Percentiles rank a stretch among this genome's conserved stretches.
Evolutionary conservation across 30 jellyfish, hydroid and myxozoan genomes (phyloP).

Genomic region (Catostylus mosaicus): DNA sequence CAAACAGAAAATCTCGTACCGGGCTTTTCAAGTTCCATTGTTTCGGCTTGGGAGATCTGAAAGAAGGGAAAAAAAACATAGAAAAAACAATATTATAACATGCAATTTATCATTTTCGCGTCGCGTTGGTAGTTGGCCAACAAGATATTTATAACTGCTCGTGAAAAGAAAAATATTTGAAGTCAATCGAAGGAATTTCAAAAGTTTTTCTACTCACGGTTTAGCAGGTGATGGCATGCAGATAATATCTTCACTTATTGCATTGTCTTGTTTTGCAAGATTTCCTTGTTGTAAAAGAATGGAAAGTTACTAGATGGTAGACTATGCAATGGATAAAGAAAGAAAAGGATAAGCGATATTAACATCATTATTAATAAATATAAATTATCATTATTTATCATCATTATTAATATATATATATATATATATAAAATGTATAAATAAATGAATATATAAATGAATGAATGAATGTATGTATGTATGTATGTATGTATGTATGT

Average conservation of each 20-base stretch:
- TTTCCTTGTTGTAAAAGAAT: too few species aligned
- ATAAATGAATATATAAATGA: conserved; percentile 18
- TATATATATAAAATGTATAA: background rate
- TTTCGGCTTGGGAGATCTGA: conserved; percentile 20
- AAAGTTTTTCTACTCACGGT: conserved; percentile 36
- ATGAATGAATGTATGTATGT: conserved; percentile 23
- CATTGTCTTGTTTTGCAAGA: background rate
- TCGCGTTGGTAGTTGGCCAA: too few species aligned
- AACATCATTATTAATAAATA: too few species aligned
- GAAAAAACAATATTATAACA: too few species aligned
- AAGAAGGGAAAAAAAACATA: background rate
- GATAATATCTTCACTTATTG: conserved; percentile 1
- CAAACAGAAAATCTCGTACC: conserved; percentile 12
- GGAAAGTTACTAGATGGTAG: too few species aligned
- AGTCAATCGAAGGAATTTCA: too few species aligned
- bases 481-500: conserved; percentile 21
- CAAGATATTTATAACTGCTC: too few species aligned
- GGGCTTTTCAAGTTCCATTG: conserved; percentile 41
- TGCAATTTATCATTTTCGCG: too few species aligned
- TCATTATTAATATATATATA: background rate
- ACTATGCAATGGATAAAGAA: too few species aligned
- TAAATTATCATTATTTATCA: too few species aligned
- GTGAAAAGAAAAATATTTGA: too few species aligned
- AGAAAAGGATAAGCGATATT: too few species aligned
- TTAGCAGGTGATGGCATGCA: conserved; percentile 48